Conservation (phyloP, 2,797 vertebrate genomes). For the Anguilla anguilla region DNA sequence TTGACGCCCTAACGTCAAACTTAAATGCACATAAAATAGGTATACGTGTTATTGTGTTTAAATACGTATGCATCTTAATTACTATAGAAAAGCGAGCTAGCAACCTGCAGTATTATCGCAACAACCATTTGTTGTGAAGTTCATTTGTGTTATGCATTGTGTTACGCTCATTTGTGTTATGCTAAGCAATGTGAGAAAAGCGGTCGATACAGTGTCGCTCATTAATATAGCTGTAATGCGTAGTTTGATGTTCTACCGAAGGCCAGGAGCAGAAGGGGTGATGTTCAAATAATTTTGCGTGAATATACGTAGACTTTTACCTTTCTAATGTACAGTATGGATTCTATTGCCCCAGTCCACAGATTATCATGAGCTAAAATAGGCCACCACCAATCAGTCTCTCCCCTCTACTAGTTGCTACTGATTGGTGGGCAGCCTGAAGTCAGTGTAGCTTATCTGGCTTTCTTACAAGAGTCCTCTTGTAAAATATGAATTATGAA, state of each 20-base stretch:
- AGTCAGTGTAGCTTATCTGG: not conserved
- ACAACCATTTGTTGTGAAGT: not conserved
- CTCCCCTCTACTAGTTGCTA: not conserved
- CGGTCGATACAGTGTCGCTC: not conserved
- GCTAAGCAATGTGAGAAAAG: not conserved
- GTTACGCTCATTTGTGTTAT: not conserved
- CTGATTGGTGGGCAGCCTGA: not conserved
- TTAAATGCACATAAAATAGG: not conserved
- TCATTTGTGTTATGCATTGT: not conserved
- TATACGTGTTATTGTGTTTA: not conserved
- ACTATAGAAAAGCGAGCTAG: not conserved
- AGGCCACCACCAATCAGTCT: not conserved
- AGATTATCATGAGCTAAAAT: not conserved
- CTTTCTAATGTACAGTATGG: not conserved
- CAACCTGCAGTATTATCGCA: not conserved
- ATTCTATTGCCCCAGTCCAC: not conserved
- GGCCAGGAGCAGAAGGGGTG: not conserved
- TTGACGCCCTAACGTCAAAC: not conserved
- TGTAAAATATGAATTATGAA: not conserved
- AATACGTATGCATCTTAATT: not conserved
- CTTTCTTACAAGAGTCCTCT: no score
- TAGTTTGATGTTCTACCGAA: not conserved
- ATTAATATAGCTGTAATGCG: not conserved
- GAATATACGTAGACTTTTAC: not conserved
- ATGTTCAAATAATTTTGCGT: not conserved